Base-by-base conservation (phyloP, 2,113 vertebrate species). In the Grammomys surdaster region DNA sequence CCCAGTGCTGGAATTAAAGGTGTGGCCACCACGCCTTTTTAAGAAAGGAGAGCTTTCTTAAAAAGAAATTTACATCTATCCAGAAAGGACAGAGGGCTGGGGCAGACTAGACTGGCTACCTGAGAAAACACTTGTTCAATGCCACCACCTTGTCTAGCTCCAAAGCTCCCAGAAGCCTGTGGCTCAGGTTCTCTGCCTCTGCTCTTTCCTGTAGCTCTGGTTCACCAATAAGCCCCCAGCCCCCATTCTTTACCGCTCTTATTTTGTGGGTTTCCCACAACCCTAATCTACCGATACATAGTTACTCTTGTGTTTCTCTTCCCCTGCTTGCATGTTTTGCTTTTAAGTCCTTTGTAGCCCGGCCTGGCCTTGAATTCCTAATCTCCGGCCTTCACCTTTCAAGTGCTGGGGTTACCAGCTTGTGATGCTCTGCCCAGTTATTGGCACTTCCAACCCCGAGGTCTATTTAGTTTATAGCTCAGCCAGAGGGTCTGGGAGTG, bases 131-230 rank as follows among this genome's bases (percentile, higher is more conserved):
- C 17, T 70, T 67, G 48, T 40, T 7, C 1, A 28, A n/a, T 24
- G 48, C 3, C 16, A 56, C 26, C 26, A 40, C 11, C 48, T 56
- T 24, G 26, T 58, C 9, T 14, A 7, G 48, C 19, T 1, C 20
- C 2, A 4, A 1, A 5, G 1, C 8, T 31, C 28, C 43, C 40
- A 14, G 8, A 4, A 67, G 46, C 20, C 43, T 36, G 9, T 20
- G 82, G 9, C 46, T 10, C 14, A 0, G 20, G 19, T 40, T 22
- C 73, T 16, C 10, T 31, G 3, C 40, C 33, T 33, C 9, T 82
- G 19, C 31, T 13, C 40, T 36, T 58, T 48, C 19, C 36, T 14
- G 60, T 11, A 31, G 46, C 12, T 48, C 70, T 0, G 10, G 8
- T 9, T 17, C 1, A 17, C 58, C 19, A 5, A 1, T 7, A 22